phyloP scores from a whole-genome alignment of 2,888 invertebrate genomes.

The Rhingia rostrata region DNA sequence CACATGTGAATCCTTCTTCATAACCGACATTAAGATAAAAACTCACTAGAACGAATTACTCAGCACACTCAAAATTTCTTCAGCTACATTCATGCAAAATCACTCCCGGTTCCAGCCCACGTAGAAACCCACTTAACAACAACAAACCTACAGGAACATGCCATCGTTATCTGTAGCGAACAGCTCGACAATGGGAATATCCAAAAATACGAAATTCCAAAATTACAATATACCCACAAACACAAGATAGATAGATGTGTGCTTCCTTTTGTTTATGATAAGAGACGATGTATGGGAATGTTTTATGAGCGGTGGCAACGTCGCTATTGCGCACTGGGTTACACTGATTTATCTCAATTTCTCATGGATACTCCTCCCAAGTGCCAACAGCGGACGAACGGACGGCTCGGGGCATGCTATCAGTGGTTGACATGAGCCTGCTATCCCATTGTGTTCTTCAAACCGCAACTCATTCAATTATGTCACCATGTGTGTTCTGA shows the following conservation, averaged over 20 bases:
- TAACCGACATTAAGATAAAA: constrained; percentile 13
- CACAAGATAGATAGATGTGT: constrained; percentile 61
- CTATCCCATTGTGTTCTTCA: constrained; percentile 58
- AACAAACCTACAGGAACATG: neutral
- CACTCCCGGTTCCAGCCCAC: constrained; percentile 14
- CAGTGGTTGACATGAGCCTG: constrained; percentile 54
- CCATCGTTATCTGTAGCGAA: constrained; percentile 48
- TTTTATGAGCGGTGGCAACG: constrained; percentile 31
- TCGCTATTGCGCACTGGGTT: constrained; percentile 65
- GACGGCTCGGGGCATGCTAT: constrained; percentile 30
- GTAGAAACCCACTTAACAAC: constrained; percentile 15
- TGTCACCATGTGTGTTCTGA: constrained; percentile 72
- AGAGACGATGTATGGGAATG: constrained; percentile 27
- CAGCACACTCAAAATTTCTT: constrained; percentile 1
- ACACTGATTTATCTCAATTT: constrained; percentile 70
- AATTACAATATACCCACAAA: constrained; percentile 39
- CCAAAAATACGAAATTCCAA: constrained; percentile 66
- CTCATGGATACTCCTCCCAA: constrained; percentile 66
- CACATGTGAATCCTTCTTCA: constrained; percentile 38
- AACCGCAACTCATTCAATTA: constrained; percentile 62
- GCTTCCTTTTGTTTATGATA: constrained; percentile 73
- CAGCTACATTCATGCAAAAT: constrained; percentile 7
- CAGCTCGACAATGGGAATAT: constrained; percentile 51
- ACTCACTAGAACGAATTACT: constrained; percentile 22
- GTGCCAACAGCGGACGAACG: constrained; percentile 5